phyloP scores from a whole-genome alignment of 1,140 invertebrate genomes.

The Himalopsyche phryganea region DNA sequence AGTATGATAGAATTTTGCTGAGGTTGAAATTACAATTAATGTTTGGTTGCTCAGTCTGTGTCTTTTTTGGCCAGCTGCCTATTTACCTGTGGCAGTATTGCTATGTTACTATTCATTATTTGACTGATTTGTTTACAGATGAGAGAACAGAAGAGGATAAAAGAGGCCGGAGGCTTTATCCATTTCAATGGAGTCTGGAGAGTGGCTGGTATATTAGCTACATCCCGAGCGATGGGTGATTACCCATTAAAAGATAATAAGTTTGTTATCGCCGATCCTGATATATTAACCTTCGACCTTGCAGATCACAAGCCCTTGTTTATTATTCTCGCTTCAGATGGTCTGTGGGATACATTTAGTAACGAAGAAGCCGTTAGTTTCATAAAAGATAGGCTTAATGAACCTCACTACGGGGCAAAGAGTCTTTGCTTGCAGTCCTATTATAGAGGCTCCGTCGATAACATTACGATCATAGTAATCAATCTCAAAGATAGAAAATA shows the following conservation, averaged over 20 bases:
- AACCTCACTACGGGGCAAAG: constrained; percentile 85
- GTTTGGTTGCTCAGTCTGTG: too few species aligned
- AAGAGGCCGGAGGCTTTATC: constrained; percentile 89
- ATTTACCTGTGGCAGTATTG: too few species aligned
- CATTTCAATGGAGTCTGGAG: constrained; percentile 95
- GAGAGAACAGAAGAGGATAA: constrained; percentile 81
- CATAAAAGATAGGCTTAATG: constrained; percentile 76
- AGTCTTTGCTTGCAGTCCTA: constrained; percentile 88
- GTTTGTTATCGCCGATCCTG: constrained; percentile 91
- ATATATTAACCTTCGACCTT: constrained; percentile 91
- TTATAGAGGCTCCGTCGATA: constrained; percentile 88
- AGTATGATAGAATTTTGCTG: too few species aligned
- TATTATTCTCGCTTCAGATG: constrained; percentile 89
- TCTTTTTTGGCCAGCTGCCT: too few species aligned
- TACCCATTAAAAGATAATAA: constrained; percentile 93
- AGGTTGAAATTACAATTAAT: too few species aligned
- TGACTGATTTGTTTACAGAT: constrained; percentile 55
- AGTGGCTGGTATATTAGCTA: constrained; percentile 92
- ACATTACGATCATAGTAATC: constrained; percentile 91
- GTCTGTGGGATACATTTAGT: constrained; percentile 91
- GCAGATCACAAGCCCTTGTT: constrained; percentile 82
- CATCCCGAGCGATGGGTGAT: constrained; percentile 90
- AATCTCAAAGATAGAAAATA: constrained; percentile 68
- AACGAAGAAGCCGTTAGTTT: constrained; percentile 93
- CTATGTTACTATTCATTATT: background rate